A percentile compares a stretch with the other conserved stretches of the same genome.
Conservation (phyloP, 2,113 vertebrate species). For the Hippocampus barbouri region DNA sequence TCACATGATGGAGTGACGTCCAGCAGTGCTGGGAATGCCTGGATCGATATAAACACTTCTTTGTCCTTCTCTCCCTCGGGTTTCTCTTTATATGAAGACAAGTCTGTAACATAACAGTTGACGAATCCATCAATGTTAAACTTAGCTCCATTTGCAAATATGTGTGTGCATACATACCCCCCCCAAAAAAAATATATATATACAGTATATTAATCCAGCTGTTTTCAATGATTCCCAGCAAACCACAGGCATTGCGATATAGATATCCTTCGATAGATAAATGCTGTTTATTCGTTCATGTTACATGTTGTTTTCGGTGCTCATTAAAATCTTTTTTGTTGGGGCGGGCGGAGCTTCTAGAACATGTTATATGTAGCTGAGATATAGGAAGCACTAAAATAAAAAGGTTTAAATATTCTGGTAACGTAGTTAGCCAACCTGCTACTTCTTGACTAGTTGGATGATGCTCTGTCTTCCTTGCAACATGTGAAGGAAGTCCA, state of each 20-base stretch:
- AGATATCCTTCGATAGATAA: no score
- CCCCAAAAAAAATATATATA: no score
- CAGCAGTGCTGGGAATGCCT: constrained; percentile 87
- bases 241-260: background rate
- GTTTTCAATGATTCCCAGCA: background rate
- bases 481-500: constrained; percentile 77
- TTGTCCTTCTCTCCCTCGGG: background rate
- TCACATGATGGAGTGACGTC: constrained; percentile 77
- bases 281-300: background rate
- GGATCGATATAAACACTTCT: constrained; percentile 85
- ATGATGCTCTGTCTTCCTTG: constrained; percentile 41
- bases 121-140: background rate
- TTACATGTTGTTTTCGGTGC: no score
- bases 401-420: background rate
- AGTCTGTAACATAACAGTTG: constrained; percentile 4
- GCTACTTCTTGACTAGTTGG: constrained; percentile 25
- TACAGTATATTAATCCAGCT: background rate
- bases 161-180: no score
- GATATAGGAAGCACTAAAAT: background rate
- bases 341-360: no score
- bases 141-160: background rate
- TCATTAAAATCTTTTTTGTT: no score
- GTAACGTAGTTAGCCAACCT: constrained; percentile 18
- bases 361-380: background rate
- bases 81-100: constrained; percentile 9